Conservation (phyloP, 2,797 vertebrate genomes). For the Choloepus didactylus region DNA sequence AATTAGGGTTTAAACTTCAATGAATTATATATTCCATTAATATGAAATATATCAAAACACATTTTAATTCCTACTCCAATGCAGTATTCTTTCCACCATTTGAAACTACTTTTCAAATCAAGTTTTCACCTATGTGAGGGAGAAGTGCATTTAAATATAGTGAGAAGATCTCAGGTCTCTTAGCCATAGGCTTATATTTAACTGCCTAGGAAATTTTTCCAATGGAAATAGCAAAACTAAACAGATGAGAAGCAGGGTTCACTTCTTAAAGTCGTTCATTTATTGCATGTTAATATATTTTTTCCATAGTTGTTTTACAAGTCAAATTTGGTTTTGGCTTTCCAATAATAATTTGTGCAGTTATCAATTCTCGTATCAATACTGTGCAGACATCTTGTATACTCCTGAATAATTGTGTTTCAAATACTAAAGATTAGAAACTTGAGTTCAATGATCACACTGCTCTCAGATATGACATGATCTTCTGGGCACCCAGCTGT, state of each 20-base stretch:
- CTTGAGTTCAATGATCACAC: not conserved
- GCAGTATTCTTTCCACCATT: no score
- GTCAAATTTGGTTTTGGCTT: not conserved
- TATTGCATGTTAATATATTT: not conserved
- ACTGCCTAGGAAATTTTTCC: not conserved
- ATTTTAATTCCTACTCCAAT: no score
- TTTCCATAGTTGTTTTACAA: not conserved
- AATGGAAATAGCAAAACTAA: not conserved
- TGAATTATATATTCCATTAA: no score
- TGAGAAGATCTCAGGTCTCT: not conserved
- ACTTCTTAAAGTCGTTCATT: not conserved
- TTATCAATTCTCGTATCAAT: not conserved
- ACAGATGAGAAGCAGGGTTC: not conserved
- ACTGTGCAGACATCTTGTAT: accelerated
- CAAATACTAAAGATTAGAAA: not conserved
- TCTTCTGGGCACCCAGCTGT: not conserved
- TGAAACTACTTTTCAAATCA: no score
- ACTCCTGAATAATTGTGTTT: not conserved
- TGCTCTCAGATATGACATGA: not conserved
- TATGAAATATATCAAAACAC: no score
- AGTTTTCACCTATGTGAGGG: accelerated
- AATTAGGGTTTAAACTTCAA: no score
- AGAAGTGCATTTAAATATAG: not conserved
- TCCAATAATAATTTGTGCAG: not conserved
- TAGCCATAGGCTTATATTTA: no score